Evolutionary conservation across 2,888 invertebrate genomes (phyloP).

Genomic region (Prenolepis imparis): DNA sequence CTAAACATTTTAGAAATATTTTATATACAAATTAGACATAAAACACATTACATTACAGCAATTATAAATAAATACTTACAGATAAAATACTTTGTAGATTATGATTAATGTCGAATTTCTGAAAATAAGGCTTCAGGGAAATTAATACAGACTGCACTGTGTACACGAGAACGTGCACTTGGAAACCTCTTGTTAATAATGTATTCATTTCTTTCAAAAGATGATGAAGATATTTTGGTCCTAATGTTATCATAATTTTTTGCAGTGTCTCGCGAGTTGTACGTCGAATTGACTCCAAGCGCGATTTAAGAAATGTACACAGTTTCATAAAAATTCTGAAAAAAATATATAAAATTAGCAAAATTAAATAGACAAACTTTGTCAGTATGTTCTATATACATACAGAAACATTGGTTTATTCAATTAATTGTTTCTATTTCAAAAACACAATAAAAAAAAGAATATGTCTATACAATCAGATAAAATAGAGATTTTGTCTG

Average conservation of each 20-base stretch:
- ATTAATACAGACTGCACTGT: slow-evolving; percentile 95
- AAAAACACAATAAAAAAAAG: neutral
- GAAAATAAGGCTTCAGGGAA: slow-evolving; percentile 90
- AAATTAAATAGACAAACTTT: neutral
- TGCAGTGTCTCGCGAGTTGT: slow-evolving; percentile 96
- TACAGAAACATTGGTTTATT: neutral
- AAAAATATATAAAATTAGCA: slow-evolving; percentile 37
- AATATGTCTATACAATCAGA: slow-evolving; percentile 1
- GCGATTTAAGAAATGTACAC: slow-evolving; percentile 96
- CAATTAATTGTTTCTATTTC: neutral
- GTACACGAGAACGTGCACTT: slow-evolving; percentile 96
- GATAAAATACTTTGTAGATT: slow-evolving; percentile 93
- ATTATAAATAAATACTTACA: slow-evolving; percentile 85
- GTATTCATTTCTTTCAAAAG: slow-evolving; percentile 93
- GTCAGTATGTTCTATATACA: neutral
- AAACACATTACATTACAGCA: neutral
- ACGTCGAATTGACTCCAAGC: slow-evolving; percentile 94
- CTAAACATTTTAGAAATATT: neutral
- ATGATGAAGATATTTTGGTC: slow-evolving; percentile 92
- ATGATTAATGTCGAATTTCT: slow-evolving; percentile 92
- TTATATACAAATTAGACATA: neutral
- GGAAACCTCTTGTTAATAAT: slow-evolving; percentile 95
- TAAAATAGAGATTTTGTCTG: neutral
- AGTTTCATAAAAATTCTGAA: slow-evolving; percentile 94
- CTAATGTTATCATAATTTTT: slow-evolving; percentile 95